Base-by-base conservation (phyloP, 2,113 vertebrate genomes). In the Nettapus auritus region DNA sequence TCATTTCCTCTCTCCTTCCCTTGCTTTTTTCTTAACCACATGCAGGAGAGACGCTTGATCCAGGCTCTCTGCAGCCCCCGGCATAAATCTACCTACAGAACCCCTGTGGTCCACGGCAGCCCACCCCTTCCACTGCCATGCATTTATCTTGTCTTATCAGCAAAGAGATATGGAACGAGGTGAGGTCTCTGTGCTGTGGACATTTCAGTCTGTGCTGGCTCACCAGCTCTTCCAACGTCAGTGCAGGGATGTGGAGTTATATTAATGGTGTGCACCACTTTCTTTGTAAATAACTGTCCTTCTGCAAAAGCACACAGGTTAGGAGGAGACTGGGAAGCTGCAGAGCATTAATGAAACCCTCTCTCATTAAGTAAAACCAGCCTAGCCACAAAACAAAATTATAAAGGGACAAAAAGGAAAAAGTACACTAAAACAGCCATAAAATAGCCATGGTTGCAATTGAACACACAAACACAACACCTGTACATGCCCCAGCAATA, bases 1-100 rank as follows among this genome's bases (percentile, higher is more conserved):
- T 90, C 31, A 93, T 95, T 97, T 91, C 96, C 95, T 93, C 89
- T 89, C 89, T 91, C 84, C 70, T 73, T 71, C 73, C 48, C 78
- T 73, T 70, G 82, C 66, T 78, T 84, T 80, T 60, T 89, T 38
- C 42, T 73, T 42, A 76, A 62, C 71, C 59, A 71, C 80, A 38
- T 52, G 60, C 71, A 59, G 91, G 25, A 88, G 48, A 25, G 60
- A 63, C 40, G 81, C n/a, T 23, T 21, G 53, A 36, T 13, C 26
- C 74, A 20, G 56, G 80, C 52, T 62, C 46, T 67, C 36, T 93
- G 66, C 89, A 76, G n/a, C 3, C 4, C 4, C 1, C 77, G 40
- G 63, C 29, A 55, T 71, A 68, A 76, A 75, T 31, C 84, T 22
- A 18, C 56, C 59, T 38, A 3, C n/a, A 57, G 53, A 56, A 64